Conservation (phyloP, 2,888 invertebrate genomes). For the Agrotis ipsilon region DNA sequence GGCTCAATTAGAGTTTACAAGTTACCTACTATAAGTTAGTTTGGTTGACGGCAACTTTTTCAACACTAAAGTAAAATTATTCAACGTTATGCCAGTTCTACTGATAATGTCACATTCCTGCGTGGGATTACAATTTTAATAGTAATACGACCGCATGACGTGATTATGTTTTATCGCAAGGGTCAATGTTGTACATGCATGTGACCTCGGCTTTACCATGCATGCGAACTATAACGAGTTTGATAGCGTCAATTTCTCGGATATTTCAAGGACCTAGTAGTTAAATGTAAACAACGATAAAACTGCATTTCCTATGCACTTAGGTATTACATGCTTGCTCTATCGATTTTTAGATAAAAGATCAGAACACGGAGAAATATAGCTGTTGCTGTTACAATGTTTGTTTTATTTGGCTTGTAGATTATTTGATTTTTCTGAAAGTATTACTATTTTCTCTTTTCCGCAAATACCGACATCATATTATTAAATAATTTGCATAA, state of each 20-base stretch:
- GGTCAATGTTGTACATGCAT: conserved; percentile 63
- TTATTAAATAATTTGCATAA: not conserved
- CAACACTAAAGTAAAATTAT: not conserved
- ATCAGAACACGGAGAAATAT: conserved; percentile 8
- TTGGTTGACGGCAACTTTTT: not conserved
- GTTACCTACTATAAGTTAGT: not conserved
- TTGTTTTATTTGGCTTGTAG: not conserved
- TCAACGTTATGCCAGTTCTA: not conserved
- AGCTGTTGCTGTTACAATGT: not conserved
- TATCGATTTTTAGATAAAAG: conserved; percentile 21
- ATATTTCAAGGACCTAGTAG: conserved; percentile 61
- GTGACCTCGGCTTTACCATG: conserved; percentile 65
- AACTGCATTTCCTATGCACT: conserved; percentile 50
- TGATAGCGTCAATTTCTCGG: conserved; percentile 56
- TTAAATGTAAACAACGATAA: conserved; percentile 43
- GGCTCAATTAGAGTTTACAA: no score
- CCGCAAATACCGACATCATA: no score
- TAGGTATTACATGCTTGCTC: not conserved
- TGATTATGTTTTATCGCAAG: conserved; percentile 59
- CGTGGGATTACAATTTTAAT: conserved; percentile 21
- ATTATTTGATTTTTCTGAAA: not conserved
- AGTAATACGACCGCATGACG: conserved; percentile 53
- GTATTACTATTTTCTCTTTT: no score
- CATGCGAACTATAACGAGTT: conserved; percentile 61
- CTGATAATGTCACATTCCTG: conserved; percentile 24